Conservation (phyloP, 2,113 vertebrate species). For the Seriola dumerili region DNA sequence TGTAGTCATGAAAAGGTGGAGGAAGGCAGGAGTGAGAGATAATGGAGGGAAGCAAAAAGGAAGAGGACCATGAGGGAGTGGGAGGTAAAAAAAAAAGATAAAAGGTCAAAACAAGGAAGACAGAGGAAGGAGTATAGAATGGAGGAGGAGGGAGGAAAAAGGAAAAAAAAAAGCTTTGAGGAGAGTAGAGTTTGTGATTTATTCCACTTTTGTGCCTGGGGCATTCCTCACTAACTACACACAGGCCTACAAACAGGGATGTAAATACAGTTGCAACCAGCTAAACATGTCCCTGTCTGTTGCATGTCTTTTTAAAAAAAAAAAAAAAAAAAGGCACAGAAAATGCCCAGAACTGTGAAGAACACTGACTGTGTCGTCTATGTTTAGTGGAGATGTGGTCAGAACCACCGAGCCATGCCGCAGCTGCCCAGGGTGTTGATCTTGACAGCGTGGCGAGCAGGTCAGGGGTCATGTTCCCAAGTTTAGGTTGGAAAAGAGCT, state of each 20-base stretch:
- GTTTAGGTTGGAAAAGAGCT: conserved; percentile 61
- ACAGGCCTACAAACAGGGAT: conserved; percentile 49
- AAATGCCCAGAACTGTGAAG: conserved; percentile 24
- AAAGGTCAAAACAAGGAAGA: conserved; percentile 55
- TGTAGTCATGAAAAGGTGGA: background rate
- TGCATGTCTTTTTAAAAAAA: conserved; percentile 5
- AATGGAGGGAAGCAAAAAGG: conserved; percentile 48
- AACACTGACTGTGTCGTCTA: conserved; percentile 29
- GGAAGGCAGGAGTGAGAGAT: conserved; percentile 24
- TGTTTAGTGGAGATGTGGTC: conserved; percentile 56
- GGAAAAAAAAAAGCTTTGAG: conserved; percentile 1
- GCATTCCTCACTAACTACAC: conserved; percentile 67
- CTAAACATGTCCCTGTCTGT: conserved; percentile 35
- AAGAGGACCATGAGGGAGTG: conserved; percentile 27
- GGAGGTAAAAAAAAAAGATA: conserved; percentile 43
- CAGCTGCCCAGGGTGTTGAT: conserved; percentile 74
- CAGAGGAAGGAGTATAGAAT: conserved; percentile 56
- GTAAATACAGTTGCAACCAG: conserved; percentile 53
- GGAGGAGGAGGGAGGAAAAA: conserved; percentile 20
- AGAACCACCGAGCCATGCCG: conserved; percentile 50
- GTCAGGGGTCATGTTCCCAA: conserved; percentile 71
- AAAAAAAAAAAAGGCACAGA: background rate
- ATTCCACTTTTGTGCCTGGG: conserved; percentile 51
- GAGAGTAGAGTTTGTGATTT: conserved; percentile 61
- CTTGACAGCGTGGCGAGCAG: conserved; percentile 63